phyloP scores from a whole-genome alignment of 2,888 invertebrate genomes.

The Bugulina stolonifera region DNA sequence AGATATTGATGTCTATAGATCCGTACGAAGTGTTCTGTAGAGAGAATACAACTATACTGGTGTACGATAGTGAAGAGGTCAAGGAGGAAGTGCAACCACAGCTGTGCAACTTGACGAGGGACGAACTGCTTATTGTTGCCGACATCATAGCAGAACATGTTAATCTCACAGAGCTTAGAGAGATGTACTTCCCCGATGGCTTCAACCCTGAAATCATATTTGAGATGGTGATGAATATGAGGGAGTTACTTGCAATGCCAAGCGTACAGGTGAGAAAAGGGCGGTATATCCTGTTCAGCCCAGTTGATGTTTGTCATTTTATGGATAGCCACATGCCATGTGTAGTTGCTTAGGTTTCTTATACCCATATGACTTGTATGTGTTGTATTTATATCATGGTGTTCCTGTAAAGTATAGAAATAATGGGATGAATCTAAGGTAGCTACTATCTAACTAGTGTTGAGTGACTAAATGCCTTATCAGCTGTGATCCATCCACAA shows the following conservation, averaged over 20 bases:
- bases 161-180: conserved; percentile 24
- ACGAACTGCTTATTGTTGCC: conserved; percentile 28
- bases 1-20: background rate
- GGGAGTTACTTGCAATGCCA: background rate
- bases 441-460: no score
- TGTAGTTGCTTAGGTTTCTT: no score
- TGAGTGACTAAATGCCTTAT: no score
- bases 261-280: background rate
- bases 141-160: conserved; percentile 27
- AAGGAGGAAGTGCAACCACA: conserved; percentile 1
- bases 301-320: no score
- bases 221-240: background rate
- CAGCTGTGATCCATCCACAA: no score
- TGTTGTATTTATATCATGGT: no score
- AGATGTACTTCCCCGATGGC: conserved; percentile 15
- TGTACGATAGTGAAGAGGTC: background rate
- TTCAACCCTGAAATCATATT: background rate
- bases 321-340: no score
- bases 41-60: background rate
- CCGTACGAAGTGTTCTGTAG: background rate
- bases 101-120: conserved; percentile 30
- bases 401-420: no score
- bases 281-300: no score
- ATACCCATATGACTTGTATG: no score
- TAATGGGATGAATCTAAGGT: no score